Evolutionary conservation across 2,113 vertebrate genomes (phyloP), one percentile per base, ranked within the genome.

Genomic region (Daphoenositta chrysoptera): DNA sequence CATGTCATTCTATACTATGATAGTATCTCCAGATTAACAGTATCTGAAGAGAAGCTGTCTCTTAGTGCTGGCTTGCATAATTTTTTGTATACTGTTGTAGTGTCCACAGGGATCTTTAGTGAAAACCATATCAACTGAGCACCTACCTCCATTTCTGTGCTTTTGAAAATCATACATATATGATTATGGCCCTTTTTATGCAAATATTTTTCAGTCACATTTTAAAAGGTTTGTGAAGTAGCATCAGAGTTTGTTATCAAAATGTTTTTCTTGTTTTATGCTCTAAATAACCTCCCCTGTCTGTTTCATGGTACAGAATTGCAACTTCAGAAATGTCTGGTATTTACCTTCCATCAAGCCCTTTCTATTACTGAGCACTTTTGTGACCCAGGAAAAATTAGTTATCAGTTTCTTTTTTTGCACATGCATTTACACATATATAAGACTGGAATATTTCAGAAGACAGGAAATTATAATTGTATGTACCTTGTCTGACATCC

Each of bases 81-180:
- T 70, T 21, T 64, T 88, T 72, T 56, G 5, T 33, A 24, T 70
- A 82, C 87, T 82, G 5, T 35, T 63, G 22, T 47, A 35, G 10
- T 33, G 14, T 56, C 30, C n/a, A n/a, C 20, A 60, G 50, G 28
- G n/a, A 50, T 47, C 13, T 69, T 57, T 23, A 69, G 44, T 57
- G 37, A 73, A 81, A 73, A 10, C 1, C 4, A 0, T 31, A 45
- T 50, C 64, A 87, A 7, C 3, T 53, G n/a, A 75, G 14, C 0
- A 0, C 39, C 28, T 31, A 68, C 22, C 47, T 87, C 26, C 2
- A 42, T 50, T 92, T 78, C 60, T 71, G 19, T 81, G 28, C 22
- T 70, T 85, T 83, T 83, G n/a, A 83, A 87, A 79, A 85, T 15
- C 35, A 30, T 45, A 7, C 4, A 45, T 4, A 11, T 51, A 54